Base-by-base conservation (phyloP, 2,797 vertebrate genomes). In the Gymnoscopelus microlampas region DNA sequence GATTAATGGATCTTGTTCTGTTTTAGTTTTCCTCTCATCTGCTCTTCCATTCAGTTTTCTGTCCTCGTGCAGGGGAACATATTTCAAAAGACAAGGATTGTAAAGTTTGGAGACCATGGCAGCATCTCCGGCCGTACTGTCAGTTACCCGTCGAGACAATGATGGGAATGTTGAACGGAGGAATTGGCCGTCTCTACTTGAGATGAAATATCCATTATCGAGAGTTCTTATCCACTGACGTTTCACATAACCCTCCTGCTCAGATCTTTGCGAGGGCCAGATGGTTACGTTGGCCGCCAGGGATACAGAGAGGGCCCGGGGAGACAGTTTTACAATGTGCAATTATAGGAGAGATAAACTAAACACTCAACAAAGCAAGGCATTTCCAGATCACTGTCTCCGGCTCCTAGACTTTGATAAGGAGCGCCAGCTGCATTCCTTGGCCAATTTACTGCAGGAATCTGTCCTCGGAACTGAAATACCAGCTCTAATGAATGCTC, bases 281-380 rank as follows among this genome's bases (percentile, higher is more conserved):
- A 92, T 92, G 90, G 89, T 82, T 89, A 84, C 89, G 85, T 83
- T 89, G 89, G 87, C 85, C 89, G 86, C 84, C 87, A 74, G 90
- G 88, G 87, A 92, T 85, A 80, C 70, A 75, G 79, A 85, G 85
- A 82, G 88, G 6, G 79, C 84, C 84, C 76, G 68, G 76, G 84
- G 85, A 90, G 83, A 89, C 81, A 81, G 83, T 91, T 92, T 91
- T 89, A 92, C 90, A 89, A 87, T 82, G 84, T 84, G 87, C 86
- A 92, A 92, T 92, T 91, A 92, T 48, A 53, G 79, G 66, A 84
- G 78, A 90, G 90, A 91, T 92, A 92, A 90, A 88, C 82, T 86
- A 86, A 88, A 85, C 74, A 74, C 76, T 89, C 86, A 90, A 91
- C 88, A 92, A 92, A 90, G 90, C 78, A 63, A 88, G 86, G 85